Base-by-base conservation (phyloP, 2,113 vertebrate species). In the Lycaon pictus region DNA sequence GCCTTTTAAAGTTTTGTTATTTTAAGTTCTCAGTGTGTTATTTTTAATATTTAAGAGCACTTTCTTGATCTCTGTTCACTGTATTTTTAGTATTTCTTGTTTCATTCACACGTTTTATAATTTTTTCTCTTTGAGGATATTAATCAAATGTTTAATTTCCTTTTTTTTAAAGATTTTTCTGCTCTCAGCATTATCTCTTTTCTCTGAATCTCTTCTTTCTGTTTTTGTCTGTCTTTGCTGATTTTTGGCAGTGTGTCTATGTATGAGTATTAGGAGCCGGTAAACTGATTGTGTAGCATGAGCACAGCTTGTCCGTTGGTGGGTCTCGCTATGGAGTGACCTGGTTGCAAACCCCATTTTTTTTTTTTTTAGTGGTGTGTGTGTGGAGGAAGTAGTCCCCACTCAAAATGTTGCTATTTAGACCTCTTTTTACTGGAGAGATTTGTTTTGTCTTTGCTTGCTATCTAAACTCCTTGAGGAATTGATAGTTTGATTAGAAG, bases 81-180 rank as follows among this genome's bases (percentile, higher is more conserved):
- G 5, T 86, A 95, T 90, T 27, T 94, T 92, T 35, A 76, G 1
- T 56, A n/a, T 71, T 77, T 87, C 60, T 76, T 77, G 8, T 83
- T 65, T 90, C 27, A 25, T n/a, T 27, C 17, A 22, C 43, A 17
- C 22, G 32, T 35, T 93, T 79, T 56, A 88, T 94, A 81, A 11
- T 32, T 62, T 56, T 84, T 87, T 43, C 7, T 53, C 25, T 79
- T 90, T 83, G 55, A 67, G 48, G 22, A 37, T 65, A 43, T 90
- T 87, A 43, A 35, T 53, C 43, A 77, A 20, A 37, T 81, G 56
- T 67, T 51, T 71, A 69, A 0, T 90, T 93, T 12, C 56, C 53
- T 91, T 80, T 32, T 63, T 87, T 85, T 82, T 65, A 1, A 84
- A 95, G 72, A 77, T 77, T 69, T 81, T 88, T 93, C 43, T 88